These are phyloP conservation scores for Florisuga fusca DNA, from an alignment of 2,797 vertebrate genomes.

Conservation along the genomic window DNA sequence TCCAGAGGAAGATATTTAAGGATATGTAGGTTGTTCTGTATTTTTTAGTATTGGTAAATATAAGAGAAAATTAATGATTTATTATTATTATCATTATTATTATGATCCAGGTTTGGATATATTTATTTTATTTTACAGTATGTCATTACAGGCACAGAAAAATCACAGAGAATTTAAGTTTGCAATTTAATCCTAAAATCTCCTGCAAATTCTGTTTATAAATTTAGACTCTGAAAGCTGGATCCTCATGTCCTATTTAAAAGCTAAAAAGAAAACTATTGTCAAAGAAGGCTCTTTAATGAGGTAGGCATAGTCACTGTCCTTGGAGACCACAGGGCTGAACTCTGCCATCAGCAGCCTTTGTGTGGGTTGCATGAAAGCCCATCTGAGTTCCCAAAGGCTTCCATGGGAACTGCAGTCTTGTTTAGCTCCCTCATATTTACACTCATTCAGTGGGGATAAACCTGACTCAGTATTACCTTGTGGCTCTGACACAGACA, in stretches of 20 bases:
- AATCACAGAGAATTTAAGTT: neutral
- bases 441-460: neutral
- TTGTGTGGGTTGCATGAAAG: neutral
- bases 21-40: neutral
- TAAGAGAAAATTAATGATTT: neutral
- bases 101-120: neutral
- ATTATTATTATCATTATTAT: neutral
- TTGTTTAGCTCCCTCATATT: neutral
- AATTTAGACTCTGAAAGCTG: neutral
- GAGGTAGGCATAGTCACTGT: neutral
- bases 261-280: neutral
- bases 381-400: neutral
- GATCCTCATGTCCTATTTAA: neutral
- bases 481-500: neutral
- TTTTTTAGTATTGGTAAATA: neutral
- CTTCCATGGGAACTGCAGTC: neutral
- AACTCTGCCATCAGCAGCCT: neutral
- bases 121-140: neutral
- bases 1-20: neutral
- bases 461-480: neutral
- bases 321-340: accelerated
- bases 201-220: neutral
- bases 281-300: neutral
- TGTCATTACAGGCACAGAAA: neutral
- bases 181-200: neutral